Base-by-base conservation (phyloP, 2,888 invertebrate genomes). In the Tricholauxania praeusta region DNA sequence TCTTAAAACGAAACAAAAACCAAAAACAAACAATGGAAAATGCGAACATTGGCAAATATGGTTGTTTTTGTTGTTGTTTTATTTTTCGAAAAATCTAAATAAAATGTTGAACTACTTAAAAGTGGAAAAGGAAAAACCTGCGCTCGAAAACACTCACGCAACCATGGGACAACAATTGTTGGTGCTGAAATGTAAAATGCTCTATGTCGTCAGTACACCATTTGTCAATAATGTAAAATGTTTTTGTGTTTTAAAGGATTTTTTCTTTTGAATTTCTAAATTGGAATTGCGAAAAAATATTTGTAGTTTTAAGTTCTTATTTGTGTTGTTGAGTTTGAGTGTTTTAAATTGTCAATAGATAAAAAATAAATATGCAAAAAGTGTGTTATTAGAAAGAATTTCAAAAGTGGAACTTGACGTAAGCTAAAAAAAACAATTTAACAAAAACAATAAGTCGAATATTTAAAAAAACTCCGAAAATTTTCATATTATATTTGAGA, bases 61-160 rank as follows among this genome's bases (percentile, higher is more conserved):
- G 22, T 22, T 22, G 2, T 39, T 39, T 2, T 39, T 39, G 39
- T 28, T 28, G 28, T 28, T 28, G 28, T 28, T 28, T 1, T 28
- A n/a, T 28, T 28, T 28, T 28, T 28, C 28, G 39, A 10, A 39
- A 39, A 39, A 39, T 39, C 39, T 39, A 39, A 39, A 39, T 39
- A 39, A 39, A 39, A 39, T 57, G 57, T 57, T 57, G 22, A 57
- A 57, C 22, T 28, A 57, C 28, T 28, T 57, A 19, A 57, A 22
- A 17, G 22, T 57, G 57, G 57, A 28, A 57, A 57, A 57, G 19
- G 3, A 57, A 57, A 57, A 57, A 57, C 57, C 57, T 57, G 57
- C 19, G 28, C 57, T 57, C 22, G 19, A 28, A 57, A 57, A 57
- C 22, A 22, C 22, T 28, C 57, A 28, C 14, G 57, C 22, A 57